Evolutionary conservation across 2,113 vertebrate genomes (phyloP).

Genomic region (Rhabdornis inornatus): DNA sequence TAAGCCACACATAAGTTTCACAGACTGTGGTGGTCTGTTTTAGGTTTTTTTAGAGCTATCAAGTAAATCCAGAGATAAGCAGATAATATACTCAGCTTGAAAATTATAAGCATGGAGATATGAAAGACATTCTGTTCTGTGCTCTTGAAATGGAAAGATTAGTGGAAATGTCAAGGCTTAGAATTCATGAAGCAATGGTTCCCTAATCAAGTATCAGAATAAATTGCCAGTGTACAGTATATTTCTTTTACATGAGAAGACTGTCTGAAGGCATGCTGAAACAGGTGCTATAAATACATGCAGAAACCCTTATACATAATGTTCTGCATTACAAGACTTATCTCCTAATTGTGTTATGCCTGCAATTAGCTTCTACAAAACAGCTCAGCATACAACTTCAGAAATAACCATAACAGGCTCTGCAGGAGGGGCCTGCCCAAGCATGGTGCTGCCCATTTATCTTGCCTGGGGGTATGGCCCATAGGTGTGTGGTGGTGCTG

Average conservation of each 20-base stretch:
- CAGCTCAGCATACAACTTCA: neutral
- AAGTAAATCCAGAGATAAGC: constrained; percentile 10
- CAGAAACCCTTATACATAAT: neutral
- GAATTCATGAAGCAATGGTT: constrained; percentile 26
- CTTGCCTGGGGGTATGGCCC: neutral
- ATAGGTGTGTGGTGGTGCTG: fast-evolving
- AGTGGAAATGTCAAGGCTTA: constrained; percentile 46
- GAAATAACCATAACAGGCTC: neutral
- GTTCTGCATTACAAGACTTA: neutral
- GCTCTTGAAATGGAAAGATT: constrained; percentile 43
- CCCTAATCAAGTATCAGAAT: constrained; percentile 13
- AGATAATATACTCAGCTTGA: constrained; percentile 45
- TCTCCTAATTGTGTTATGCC: neutral
- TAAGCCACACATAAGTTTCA: constrained; percentile 7
- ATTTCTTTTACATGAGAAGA: neutral
- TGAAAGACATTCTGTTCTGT: constrained; percentile 1
- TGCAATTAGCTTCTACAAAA: neutral
- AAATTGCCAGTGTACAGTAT: neutral
- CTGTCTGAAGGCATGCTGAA: neutral
- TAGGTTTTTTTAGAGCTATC: constrained; percentile 13
- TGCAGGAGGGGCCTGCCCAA: neutral
- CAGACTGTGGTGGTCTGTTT: neutral
- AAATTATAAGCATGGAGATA: constrained; percentile 13
- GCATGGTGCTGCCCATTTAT: neutral
- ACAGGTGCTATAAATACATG: neutral